phyloP scores from a whole-genome alignment of 2,797 vertebrate genomes.

The Malacoraja senta region DNA sequence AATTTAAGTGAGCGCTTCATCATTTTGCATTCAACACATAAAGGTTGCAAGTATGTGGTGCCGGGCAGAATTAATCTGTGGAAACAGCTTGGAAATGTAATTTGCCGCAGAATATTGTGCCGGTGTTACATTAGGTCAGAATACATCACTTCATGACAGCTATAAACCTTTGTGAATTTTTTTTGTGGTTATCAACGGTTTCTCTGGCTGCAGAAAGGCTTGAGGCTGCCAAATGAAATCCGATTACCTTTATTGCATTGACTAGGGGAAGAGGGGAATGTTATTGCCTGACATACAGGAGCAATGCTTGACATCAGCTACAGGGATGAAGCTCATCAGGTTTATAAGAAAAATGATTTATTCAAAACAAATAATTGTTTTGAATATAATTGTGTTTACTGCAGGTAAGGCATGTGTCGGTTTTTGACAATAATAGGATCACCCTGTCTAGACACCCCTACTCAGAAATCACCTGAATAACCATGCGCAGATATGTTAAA shows the following conservation, averaged over 20 bases:
- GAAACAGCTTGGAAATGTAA: slow-evolving; percentile 20
- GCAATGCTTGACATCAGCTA: slow-evolving; percentile 10
- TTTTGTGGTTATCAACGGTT: slow-evolving; percentile 9
- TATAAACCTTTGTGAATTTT: slow-evolving; percentile 16
- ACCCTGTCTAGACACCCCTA: not conserved
- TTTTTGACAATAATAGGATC: not conserved
- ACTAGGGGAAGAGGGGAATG: not conserved
- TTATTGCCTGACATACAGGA: not conserved
- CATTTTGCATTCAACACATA: not conserved
- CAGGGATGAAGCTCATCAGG: slow-evolving; percentile 22
- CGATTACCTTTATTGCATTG: slow-evolving; percentile 14
- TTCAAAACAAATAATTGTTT: not conserved
- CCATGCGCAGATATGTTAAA: not conserved
- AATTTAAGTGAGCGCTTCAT: not conserved
- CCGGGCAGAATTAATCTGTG: slow-evolving; percentile 8
- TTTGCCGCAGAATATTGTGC: not conserved
- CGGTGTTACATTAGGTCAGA: not conserved
- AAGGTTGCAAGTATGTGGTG: not conserved
- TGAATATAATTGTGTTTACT: slow-evolving; percentile 4
- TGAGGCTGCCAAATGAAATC: slow-evolving; percentile 10
- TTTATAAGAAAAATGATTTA: slow-evolving; percentile 1
- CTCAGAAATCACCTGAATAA: not conserved
- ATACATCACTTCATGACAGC: slow-evolving; percentile 15
- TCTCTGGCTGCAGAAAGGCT: slow-evolving; percentile 10
- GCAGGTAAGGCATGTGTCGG: not conserved